phyloP scores from a whole-genome alignment of 1,140 invertebrate genomes.

The Druon quercuslanigerum region DNA sequence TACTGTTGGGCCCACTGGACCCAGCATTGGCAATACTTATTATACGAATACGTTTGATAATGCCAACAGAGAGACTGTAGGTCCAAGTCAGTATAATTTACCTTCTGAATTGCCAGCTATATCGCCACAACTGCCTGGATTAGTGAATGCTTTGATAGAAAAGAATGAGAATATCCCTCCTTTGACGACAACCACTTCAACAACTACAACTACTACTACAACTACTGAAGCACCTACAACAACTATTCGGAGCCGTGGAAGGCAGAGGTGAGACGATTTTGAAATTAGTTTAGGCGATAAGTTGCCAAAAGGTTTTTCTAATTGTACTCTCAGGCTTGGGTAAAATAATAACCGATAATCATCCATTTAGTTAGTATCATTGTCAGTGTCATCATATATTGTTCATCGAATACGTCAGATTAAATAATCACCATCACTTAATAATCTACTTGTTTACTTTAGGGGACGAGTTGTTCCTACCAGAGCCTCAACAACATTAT shows the following conservation, averaged over 20 bases:
- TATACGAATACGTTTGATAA: slow-evolving; percentile 49
- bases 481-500: slow-evolving; percentile 53
- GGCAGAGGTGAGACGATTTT: slow-evolving; percentile 58
- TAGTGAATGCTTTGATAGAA: slow-evolving; percentile 79
- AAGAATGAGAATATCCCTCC: slow-evolving; percentile 52
- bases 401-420: no score
- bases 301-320: no score
- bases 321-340: no score
- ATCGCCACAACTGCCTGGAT: slow-evolving; percentile 76
- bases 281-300: not conserved
- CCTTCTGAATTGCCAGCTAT: slow-evolving; percentile 75
- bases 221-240: slow-evolving; percentile 60
- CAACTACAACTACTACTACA: slow-evolving; percentile 53
- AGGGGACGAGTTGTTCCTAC: slow-evolving; percentile 60
- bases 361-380: no score
- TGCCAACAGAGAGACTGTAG: slow-evolving; percentile 38
- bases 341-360: no score
- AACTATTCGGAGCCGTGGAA: slow-evolving; percentile 58
- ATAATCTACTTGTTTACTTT: not conserved
- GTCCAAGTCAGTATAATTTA: slow-evolving; percentile 66
- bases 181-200: slow-evolving; percentile 52
- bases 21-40: slow-evolving; percentile 40
- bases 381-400: no score
- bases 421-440: no score
- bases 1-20: slow-evolving; percentile 45